Percentiles rank a stretch among this genome's conserved stretches.
phyloP scores from a whole-genome alignment of 2,888 invertebrate genomes.

The Auanema freiburgensis region DNA sequence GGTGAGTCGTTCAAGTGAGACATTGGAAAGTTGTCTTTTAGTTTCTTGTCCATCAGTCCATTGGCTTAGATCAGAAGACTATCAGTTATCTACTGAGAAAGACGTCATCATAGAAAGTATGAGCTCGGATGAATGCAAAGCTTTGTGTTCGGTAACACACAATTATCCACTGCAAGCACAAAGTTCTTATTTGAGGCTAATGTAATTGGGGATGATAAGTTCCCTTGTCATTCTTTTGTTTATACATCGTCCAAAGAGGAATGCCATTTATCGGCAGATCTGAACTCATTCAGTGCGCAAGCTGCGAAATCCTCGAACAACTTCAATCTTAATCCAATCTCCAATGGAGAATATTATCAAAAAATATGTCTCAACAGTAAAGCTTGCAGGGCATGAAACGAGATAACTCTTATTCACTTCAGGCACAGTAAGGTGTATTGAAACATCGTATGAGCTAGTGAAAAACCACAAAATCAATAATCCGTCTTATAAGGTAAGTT shows the following conservation, averaged over 20 bases:
- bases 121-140: constrained; percentile 24
- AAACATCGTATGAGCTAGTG: constrained; percentile 55
- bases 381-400: no score
- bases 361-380: constrained; percentile 57
- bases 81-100: constrained; percentile 47
- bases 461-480: constrained; percentile 49
- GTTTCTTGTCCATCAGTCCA: constrained; percentile 51
- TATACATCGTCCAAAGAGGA: constrained; percentile 51
- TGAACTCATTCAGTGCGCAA: constrained; percentile 24
- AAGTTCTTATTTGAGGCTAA: constrained; percentile 39
- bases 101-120: constrained; percentile 56
- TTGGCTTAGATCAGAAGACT: constrained; percentile 59
- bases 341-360: constrained; percentile 57
- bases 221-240: constrained; percentile 58
- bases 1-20: constrained; percentile 32
- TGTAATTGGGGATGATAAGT: constrained; percentile 49
- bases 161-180: neutral
- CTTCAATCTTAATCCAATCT: constrained; percentile 49
- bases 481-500: constrained; percentile 35
- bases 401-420: no score
- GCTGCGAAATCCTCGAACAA: constrained; percentile 5
- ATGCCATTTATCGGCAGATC: constrained; percentile 57
- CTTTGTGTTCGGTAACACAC: constrained; percentile 32
- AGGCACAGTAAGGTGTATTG: constrained; percentile 52
- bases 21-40: constrained; percentile 26